A percentile compares a stretch with the other conserved stretches of the same genome.
Evolutionary conservation across 2,888 invertebrate species (phyloP).

Genomic region (Dioctria rufipes): DNA sequence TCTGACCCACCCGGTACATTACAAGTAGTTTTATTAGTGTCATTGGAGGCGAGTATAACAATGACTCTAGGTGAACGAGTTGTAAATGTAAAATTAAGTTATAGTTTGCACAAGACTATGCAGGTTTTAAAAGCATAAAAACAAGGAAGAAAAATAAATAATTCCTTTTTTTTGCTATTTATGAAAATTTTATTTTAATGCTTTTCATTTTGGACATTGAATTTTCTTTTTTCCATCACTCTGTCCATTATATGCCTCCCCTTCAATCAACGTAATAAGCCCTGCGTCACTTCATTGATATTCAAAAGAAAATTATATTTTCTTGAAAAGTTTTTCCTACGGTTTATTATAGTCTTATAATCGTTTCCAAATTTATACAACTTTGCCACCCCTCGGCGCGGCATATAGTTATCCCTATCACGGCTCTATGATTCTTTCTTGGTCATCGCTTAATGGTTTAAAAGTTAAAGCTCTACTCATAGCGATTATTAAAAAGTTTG

Average conservation of each 20-base stretch:
- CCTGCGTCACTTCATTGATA: constrained; percentile 16
- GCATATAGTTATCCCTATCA: constrained; percentile 11
- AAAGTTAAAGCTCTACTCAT: constrained; percentile 15
- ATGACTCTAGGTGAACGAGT: too few relatives aligned
- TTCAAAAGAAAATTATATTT: constrained; percentile 22
- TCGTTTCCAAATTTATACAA: constrained; percentile 35
- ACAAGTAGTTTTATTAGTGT: too few relatives aligned
- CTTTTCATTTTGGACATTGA: background rate
- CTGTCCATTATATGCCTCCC: background rate
- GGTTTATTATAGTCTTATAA: background rate
- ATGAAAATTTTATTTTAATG: too few relatives aligned
- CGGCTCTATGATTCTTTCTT: constrained; percentile 4
- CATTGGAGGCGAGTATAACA: too few relatives aligned
- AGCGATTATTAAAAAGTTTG: constrained; percentile 24
- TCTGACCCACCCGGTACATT: too few relatives aligned
- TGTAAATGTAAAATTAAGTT: too few relatives aligned
- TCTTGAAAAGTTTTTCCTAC: constrained; percentile 27
- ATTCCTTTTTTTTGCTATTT: too few relatives aligned
- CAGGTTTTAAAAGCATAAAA: too few relatives aligned
- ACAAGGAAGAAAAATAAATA: too few relatives aligned
- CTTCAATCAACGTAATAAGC: background rate
- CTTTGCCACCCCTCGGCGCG: background rate
- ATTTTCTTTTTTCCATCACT: background rate
- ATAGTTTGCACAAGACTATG: too few relatives aligned
- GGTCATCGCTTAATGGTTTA: constrained; percentile 24